Conservation (phyloP, 1,140 invertebrate species). For the Pentalonia nigronervosa region DNA sequence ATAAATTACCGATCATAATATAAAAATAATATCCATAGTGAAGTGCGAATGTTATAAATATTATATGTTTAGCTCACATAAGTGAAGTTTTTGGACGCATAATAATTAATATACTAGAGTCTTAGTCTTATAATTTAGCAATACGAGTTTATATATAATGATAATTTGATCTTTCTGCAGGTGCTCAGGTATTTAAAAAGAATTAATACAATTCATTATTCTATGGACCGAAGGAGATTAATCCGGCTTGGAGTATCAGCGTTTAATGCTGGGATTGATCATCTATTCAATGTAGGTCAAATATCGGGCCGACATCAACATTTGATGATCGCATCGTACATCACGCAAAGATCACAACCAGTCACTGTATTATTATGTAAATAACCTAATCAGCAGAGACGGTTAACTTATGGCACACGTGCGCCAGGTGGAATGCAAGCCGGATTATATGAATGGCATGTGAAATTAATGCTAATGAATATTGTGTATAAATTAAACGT, state of each 20-base stretch:
- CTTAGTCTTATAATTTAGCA: not conserved
- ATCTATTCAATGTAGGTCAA: not conserved
- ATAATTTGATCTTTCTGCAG: not conserved
- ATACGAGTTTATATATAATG: not conserved
- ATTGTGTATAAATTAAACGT: not conserved
- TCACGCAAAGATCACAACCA: not conserved
- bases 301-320: not conserved
- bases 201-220: not conserved
- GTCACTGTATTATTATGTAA: not conserved
- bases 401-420: not conserved
- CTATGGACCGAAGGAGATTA: not conserved
- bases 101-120: not conserved
- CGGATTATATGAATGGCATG: not conserved
- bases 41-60: not conserved
- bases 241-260: not conserved
- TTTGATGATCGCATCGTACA: not conserved
- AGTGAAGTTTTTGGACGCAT: not conserved
- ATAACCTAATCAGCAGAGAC: not conserved
- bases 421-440: not conserved
- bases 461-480: not conserved
- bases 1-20: not conserved
- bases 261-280: not conserved
- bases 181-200: not conserved
- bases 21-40: not conserved
- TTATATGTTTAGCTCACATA: not conserved